Evolutionary conservation across 2,888 invertebrate species (phyloP), one percentile per base, ranked within the genome.

Genomic region (Athalia cordata): DNA sequence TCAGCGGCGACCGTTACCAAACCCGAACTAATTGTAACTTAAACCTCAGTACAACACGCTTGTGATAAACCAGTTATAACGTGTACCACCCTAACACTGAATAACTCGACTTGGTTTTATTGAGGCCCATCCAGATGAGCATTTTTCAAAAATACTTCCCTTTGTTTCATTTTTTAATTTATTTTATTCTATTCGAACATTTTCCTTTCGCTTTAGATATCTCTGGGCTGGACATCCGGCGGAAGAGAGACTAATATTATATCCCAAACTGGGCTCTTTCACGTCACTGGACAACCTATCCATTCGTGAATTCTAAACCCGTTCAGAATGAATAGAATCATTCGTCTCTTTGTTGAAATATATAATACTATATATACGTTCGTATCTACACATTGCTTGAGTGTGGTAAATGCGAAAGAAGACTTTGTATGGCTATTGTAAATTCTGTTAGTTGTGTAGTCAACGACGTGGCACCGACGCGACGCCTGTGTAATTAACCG

Each of bases 401-500:
- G 15, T 67, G 9, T 13, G 64, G n/a, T 13, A 45, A 15, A 59
- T 59, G 5, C 13, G 45, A n/a, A 43, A 11, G 47, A 3, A 49
- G 13, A 11, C 45, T 29, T 29, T 29, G 7, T 13, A 59, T 52
- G 55, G n/a, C 7, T 55, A 45, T 65, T 8, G 29, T 65, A 65
- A 9, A 29, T 29, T 29, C 64, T 45, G 64, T 64, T 64, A 9
- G 29, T 5, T 3, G 3, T 59, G 70, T 57, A 70, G 74, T 64
- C 75, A 29, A 29, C 29, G 62, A 75, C 75, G 62, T 64, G 75
- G 75, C 75, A 75, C 11, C 50, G 62, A 50, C 62, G 62, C 50
- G 62, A 50, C 62, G 62, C 50, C 62, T 62, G 45, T 57, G 72
- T 72, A 72, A 72, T 72, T 72, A 59, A 47, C 43, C 59, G 45